These are phyloP conservation scores for Sebastes trivittatus DNA, from an alignment of 2,797 vertebrate species.

Conservation along the genomic window DNA sequence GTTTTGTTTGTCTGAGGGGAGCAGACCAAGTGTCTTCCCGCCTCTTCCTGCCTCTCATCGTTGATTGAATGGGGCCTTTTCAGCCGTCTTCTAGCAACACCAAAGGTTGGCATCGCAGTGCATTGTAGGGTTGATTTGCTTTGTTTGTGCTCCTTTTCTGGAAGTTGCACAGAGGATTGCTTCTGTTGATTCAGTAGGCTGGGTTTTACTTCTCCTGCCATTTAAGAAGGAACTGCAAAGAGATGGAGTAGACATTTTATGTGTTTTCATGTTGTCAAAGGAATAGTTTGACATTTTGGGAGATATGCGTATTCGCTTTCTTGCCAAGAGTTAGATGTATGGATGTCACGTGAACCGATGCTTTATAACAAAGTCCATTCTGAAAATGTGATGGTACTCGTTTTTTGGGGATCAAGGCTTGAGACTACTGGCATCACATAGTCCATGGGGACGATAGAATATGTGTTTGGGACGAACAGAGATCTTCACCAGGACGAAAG, in stretches of 20 bases:
- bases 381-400: too few species aligned
- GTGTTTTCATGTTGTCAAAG: background rate
- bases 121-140: slow-evolving; percentile 59
- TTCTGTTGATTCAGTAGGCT: slow-evolving; percentile 21
- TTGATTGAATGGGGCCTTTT: slow-evolving; percentile 72
- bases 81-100: slow-evolving; percentile 57
- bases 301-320: background rate
- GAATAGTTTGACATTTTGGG: background rate
- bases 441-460: too few species aligned
- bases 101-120: slow-evolving; percentile 51
- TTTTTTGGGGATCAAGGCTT: background rate
- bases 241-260: background rate
- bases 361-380: fast-evolving
- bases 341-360: too few species aligned
- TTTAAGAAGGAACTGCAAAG: background rate
- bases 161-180: slow-evolving; percentile 38
- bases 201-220: slow-evolving; percentile 11
- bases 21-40: slow-evolving; percentile 25
- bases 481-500: background rate
- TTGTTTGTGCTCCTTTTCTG: slow-evolving; percentile 52
- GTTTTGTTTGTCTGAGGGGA: slow-evolving; percentile 48
- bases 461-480: too few species aligned
- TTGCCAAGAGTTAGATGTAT: too few species aligned
- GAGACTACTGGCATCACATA: background rate
- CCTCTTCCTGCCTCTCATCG: slow-evolving; percentile 31